Evolutionary conservation across 2,888 invertebrate genomes (phyloP), one percentile per base, ranked within the genome.

Genomic region (Sesia apiformis): DNA sequence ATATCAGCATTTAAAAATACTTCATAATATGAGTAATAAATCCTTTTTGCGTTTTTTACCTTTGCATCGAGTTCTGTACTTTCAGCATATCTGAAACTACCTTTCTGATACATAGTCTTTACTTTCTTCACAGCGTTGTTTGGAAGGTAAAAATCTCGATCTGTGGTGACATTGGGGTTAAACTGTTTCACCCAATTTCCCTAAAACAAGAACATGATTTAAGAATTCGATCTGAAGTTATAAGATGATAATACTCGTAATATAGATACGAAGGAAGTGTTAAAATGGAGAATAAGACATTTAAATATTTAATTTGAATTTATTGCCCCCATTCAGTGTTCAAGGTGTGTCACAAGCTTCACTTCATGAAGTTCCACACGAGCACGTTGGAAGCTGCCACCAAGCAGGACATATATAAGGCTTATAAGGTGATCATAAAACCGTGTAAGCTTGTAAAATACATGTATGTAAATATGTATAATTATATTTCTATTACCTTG

Each of bases 401-500:
- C 23, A 23, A 23, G 23, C 23, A 23, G 23, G 23, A 23, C 23
- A 23, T 23, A 23, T 23, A 23, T 23, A 23, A 23, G 23, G 23
- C 23, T 23, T 23, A 23, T 23, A 2, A 2, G 23, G 23, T 23
- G 23, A 23, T 23, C 23, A 23, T 23, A 23, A 23, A 23, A 23
- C 23, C 23, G 23, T 23, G 23, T 23, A 23, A 23, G 23, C 23
- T 23, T 23, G 23, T 23, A 23, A 23, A 23, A 23, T 23, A 23
- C 23, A 23, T 1, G 23, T 23, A 1, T 23, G 23, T 23, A 23
- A 23, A 23, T 8, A 8, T 8, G 3, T 3, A 4, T 7, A 46
- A 3, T 4, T n/a, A 7, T 46, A 1, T 8, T 41, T 4, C 23
- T 46, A 46, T 23, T 58, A 65, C 68, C 57, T 69, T 54, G 54